These are phyloP conservation scores for Erythrocercus mccallii DNA, from an alignment of 2,113 vertebrate species.

Conservation along the genomic window DNA sequence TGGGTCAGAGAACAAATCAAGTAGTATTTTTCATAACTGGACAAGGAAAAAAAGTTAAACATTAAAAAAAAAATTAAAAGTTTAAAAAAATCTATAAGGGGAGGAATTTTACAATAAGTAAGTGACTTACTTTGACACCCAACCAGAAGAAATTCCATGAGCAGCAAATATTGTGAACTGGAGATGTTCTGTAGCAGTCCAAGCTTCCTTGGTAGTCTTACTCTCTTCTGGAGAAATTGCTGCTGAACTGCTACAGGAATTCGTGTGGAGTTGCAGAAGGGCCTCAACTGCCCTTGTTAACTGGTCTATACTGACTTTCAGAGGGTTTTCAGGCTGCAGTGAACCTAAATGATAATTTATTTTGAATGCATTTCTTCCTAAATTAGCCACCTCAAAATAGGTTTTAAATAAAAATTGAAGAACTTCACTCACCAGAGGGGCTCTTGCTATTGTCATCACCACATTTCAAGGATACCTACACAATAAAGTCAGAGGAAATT, in stretches of 20 bases:
- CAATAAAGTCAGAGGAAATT: neutral
- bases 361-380: neutral
- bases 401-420: neutral
- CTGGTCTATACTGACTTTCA: slow-evolving; percentile 79
- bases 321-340: slow-evolving; percentile 66
- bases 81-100: neutral
- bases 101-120: neutral
- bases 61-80: neutral
- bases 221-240: slow-evolving; percentile 17
- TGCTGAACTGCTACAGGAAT: slow-evolving; percentile 64
- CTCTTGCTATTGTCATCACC: slow-evolving; percentile 48
- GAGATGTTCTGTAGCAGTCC: slow-evolving; percentile 86
- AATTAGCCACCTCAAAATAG: neutral
- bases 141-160: slow-evolving; percentile 86
- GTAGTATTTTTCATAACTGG: slow-evolving; percentile 96
- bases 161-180: slow-evolving; percentile 92
- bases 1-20: slow-evolving; percentile 91
- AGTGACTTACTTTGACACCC: slow-evolving; percentile 90
- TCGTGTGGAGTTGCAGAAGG: slow-evolving; percentile 83
- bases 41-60: neutral
- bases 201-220: slow-evolving; percentile 80
- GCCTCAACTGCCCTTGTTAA: slow-evolving; percentile 86
- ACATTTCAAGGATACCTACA: slow-evolving; percentile 76
- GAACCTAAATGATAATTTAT: slow-evolving; percentile 62
- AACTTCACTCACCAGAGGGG: slow-evolving; percentile 61